Conservation (phyloP, 1,140 invertebrate genomes). For the Aphaenogaster floridana region DNA sequence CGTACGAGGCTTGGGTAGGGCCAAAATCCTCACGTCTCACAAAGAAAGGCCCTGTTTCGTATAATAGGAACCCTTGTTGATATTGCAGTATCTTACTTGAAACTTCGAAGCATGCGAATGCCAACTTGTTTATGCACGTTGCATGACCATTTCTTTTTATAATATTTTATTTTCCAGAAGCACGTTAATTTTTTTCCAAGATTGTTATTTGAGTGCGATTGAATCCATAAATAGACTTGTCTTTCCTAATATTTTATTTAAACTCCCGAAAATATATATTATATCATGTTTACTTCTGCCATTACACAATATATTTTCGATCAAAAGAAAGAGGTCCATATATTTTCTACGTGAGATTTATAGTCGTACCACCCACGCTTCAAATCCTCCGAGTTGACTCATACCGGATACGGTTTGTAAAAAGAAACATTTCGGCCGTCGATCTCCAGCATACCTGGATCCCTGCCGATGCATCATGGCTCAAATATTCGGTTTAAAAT, state of each 20-base stretch:
- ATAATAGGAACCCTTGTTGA: not conserved
- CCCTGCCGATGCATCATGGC: not conserved
- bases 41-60: not conserved
- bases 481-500: slow-evolving; percentile 41
- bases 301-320: not conserved
- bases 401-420: slow-evolving; percentile 44
- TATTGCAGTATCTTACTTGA: not conserved
- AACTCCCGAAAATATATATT: not conserved
- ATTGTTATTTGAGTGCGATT: not conserved
- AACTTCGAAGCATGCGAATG: slow-evolving; percentile 3
- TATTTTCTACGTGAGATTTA: slow-evolving; percentile 9
- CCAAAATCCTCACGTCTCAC: not conserved
- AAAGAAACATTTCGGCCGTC: slow-evolving; percentile 46
- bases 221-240: not conserved
- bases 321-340: not conserved
- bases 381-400: slow-evolving; percentile 60
- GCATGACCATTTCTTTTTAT: not conserved
- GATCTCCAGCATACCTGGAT: slow-evolving; percentile 44
- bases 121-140: not conserved
- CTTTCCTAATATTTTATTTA: not conserved
- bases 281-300: not conserved
- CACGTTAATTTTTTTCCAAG: not conserved
- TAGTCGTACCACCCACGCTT: slow-evolving; percentile 14
- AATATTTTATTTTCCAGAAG: not conserved
- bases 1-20: not conserved